Evolutionary conservation across 2,113 vertebrate genomes (phyloP).

Genomic region (Trogon surrucura): DNA sequence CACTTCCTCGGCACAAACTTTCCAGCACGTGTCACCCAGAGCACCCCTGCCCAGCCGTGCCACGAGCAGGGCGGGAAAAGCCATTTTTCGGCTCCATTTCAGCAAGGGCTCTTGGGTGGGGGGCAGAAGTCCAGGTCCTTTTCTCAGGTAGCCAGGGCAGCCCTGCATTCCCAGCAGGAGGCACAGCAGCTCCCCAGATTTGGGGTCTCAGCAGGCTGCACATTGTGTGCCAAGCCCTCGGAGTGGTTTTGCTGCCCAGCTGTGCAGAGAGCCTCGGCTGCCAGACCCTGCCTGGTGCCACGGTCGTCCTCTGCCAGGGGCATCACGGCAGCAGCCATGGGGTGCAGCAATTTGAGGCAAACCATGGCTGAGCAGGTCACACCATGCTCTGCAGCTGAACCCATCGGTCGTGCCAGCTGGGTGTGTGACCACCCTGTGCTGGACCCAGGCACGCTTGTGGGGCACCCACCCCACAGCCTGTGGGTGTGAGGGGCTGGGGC

Average conservation of each 20-base stretch:
- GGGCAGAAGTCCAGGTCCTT: accelerated
- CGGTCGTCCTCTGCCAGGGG: not conserved
- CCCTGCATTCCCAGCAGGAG: accelerated
- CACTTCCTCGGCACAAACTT: not conserved
- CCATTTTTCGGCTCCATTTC: not conserved
- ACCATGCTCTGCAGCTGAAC: not conserved
- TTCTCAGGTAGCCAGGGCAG: not conserved
- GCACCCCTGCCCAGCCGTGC: accelerated
- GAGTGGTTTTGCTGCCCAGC: not conserved
- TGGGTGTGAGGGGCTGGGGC: not conserved
- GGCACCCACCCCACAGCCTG: not conserved
- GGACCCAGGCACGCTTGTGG: accelerated
- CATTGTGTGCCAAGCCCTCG: not conserved
- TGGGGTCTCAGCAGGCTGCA: not conserved
- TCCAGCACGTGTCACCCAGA: not conserved
- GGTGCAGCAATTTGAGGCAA: not conserved
- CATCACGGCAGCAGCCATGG: accelerated
- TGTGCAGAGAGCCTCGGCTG: not conserved
- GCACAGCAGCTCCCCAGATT: not conserved
- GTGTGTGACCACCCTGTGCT: not conserved
- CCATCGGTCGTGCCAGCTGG: accelerated
- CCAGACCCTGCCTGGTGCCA: not conserved
- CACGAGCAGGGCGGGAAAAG: accelerated
- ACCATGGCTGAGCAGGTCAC: accelerated
- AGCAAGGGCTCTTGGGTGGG: not conserved